These are phyloP conservation scores for Marisa cornuarietis DNA, from an alignment of 1,140 invertebrate species.

Conservation along the genomic window DNA sequence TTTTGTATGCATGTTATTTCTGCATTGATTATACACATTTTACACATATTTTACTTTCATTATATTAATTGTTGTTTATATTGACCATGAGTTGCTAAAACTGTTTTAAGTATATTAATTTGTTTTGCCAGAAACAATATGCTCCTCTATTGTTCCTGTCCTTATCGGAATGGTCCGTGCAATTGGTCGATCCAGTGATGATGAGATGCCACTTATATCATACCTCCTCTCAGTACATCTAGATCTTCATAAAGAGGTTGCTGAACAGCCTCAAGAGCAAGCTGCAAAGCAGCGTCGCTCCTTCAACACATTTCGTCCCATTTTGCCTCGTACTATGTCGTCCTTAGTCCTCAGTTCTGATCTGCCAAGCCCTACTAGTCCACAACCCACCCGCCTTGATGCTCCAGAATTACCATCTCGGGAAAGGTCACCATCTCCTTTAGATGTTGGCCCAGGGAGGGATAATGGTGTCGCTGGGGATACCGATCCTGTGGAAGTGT, in stretches of 20 bases:
- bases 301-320: conserved; percentile 73
- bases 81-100: not conserved
- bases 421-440: conserved; percentile 66
- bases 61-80: not conserved
- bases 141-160: conserved; percentile 84
- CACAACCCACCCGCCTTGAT: conserved; percentile 14
- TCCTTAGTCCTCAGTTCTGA: conserved; percentile 72
- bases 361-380: conserved; percentile 29
- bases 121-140: conserved; percentile 73
- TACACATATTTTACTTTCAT: too few relatives aligned
- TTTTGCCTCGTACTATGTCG: conserved; percentile 91
- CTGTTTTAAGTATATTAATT: not conserved
- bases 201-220: conserved; percentile 82
- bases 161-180: conserved; percentile 87
- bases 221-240: conserved; percentile 71
- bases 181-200: conserved; percentile 80
- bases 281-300: conserved; percentile 60
- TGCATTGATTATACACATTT: not conserved
- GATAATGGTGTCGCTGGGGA: not conserved
- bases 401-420: conserved; percentile 33
- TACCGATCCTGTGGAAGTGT: conserved; percentile 81
- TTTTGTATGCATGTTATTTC: not conserved
- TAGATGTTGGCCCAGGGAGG: not conserved
- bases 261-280: conserved; percentile 15
- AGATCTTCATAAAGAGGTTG: conserved; percentile 68